These are phyloP conservation scores for Aegithalos caudatus DNA, from an alignment of 2,113 vertebrate species.

Conservation along the genomic window DNA sequence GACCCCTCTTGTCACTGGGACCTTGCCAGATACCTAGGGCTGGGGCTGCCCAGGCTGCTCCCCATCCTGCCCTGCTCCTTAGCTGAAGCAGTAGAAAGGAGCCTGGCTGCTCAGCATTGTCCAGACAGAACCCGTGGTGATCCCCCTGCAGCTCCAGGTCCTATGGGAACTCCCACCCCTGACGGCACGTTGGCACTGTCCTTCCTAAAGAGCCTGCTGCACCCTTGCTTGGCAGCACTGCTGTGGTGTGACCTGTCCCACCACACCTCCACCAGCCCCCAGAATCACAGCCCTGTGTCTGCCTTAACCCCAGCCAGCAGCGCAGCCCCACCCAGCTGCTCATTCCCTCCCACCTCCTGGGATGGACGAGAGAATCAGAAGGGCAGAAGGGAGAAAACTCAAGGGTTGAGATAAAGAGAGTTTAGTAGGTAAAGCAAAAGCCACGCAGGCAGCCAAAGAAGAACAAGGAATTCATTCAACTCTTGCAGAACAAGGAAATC, in stretches of 20 bases:
- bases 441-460: not conserved
- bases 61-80: not conserved
- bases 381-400: not conserved
- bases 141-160: not conserved
- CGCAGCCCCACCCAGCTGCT: not conserved
- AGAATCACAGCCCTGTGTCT: not conserved
- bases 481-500: not conserved
- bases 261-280: rapidly evolving
- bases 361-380: rapidly evolving
- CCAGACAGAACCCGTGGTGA: not conserved
- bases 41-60: not conserved
- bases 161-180: rapidly evolving
- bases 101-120: not conserved
- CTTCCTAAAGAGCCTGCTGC: not conserved
- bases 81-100: not conserved
- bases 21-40: not conserved
- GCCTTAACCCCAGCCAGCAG: too few species aligned
- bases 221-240: not conserved
- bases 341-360: not conserved
- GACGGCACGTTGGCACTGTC: rapidly evolving
- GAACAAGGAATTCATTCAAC: not conserved
- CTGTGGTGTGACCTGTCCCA: not conserved
- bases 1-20: not conserved
- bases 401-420: not conserved
- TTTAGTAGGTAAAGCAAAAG: not conserved